Percentiles rank a stretch among this genome's conserved stretches.
These are phyloP conservation scores for Eristalis pertinax DNA, from an alignment of 2,888 invertebrate species.

Conservation along the genomic window DNA sequence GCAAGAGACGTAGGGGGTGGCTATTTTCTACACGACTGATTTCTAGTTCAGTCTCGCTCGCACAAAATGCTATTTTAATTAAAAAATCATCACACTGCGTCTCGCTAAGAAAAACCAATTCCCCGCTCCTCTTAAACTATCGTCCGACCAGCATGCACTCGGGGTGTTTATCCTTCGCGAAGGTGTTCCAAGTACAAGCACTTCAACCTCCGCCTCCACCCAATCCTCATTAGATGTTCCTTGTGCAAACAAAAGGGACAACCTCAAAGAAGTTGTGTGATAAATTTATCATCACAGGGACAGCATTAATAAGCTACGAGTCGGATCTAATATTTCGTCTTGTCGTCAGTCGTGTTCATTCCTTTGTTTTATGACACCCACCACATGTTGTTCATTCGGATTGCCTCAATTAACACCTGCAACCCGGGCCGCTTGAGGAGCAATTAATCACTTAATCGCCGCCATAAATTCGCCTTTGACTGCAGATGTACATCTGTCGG, in stretches of 20 bases:
- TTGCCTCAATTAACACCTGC: conserved; percentile 63
- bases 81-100: too few species aligned
- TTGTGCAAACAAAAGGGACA: conserved; percentile 16
- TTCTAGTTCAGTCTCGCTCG: too few species aligned
- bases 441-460: conserved; percentile 64
- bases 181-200: conserved; percentile 20
- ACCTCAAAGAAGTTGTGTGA: conserved; percentile 37
- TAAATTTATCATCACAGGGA: conserved; percentile 59
- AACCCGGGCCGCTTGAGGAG: conserved; percentile 16
- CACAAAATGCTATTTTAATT: too few species aligned
- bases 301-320: conserved; percentile 28
- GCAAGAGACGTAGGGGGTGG: too few species aligned
- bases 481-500: conserved; percentile 47
- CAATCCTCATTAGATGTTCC: conserved; percentile 41
- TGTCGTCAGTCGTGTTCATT: background rate
- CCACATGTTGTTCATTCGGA: conserved; percentile 59
- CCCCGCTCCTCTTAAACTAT: too few species aligned
- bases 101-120: too few species aligned
- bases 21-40: too few species aligned
- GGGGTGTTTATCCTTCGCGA: conserved; percentile 19
- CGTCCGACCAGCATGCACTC: background rate
- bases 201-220: conserved; percentile 29
- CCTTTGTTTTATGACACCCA: conserved; percentile 31
- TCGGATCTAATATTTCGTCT: background rate
- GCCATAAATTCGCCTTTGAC: conserved; percentile 52